Base-by-base conservation (phyloP, 2,888 invertebrate species). In the Apodemia duryi region DNA sequence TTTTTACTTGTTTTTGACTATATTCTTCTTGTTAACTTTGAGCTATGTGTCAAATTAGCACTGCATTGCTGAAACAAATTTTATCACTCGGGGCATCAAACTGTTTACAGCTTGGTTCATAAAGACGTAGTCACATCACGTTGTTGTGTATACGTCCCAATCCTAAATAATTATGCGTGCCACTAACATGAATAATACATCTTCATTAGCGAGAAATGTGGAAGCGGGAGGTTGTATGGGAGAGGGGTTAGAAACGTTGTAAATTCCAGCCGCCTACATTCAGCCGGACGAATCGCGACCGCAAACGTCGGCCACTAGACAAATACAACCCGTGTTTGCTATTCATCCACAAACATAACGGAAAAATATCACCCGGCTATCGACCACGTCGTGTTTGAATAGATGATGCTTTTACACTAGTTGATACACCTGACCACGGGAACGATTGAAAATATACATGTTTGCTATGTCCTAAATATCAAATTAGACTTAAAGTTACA, bases 171-270 rank as follows among this genome's bases (percentile, higher is more conserved):
- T n/a, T n/a, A 49, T 6, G 13, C n/a, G n/a, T 49, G 1, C 13
- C 49, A n/a, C 49, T 49, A 49, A n/a, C n/a, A 49, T 49, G 49
- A 49, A 49, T 49, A 49, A 49, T 49, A 49, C n/a, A 49, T 49
- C 49, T 49, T 49, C 49, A 49, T 49, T n/a, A 49, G 49, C 49
- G 49, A 49, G 49, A n/a, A 10, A 13, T 49, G 49, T n/a, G 49
- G 49, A n/a, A 49, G 49, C 5, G 6, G 49, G 13, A n/a, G 49
- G 10, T n/a, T 6, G 49, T 5, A n/a, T 0, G 49, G n/a, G n/a
- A 6, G n/a, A n/a, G n/a, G 11, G 43, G 49, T 49, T 6, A 49
- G 13, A 49, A 6, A n/a, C 49, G 49, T 49, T 6, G n/a, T 49
- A 49, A 49, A 49, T 49, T n/a, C 49, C 49, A n/a, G 49, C 49